Evolutionary conservation across 2,888 invertebrate species (phyloP), one percentile per base, ranked within the genome.

Genomic region (Tinea semifulvella): DNA sequence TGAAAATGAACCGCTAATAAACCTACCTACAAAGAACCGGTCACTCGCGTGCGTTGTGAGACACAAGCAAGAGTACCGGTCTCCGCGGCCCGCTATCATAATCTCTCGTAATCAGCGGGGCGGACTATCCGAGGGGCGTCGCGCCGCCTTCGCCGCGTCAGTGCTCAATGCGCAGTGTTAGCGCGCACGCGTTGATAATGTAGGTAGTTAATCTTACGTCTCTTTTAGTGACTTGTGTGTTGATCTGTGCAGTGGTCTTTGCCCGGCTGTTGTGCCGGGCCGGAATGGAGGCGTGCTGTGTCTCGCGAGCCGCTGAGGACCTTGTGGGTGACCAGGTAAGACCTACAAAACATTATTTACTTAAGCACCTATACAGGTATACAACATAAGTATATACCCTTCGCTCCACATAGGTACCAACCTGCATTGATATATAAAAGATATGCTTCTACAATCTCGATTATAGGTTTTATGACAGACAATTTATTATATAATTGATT

Each of bases 211-310:
- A 31, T 14, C 11, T 38, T 38, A 16, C 38, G 17, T 18, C 25
- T 17, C 13, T 38, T 38, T 38, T 38, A 18, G 38, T 38, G 38
- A 19, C 19, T 38, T 38, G 38, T 38, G 38, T 17, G 19, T 38
- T 38, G 31, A 31, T 31, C 31, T 31, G 40, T 40, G 40, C 22
- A 40, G 40, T 40, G 40, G 16, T 27, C 17, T 20, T 25, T 17
- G 42, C 62, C 70, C 68, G 65, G 68, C 68, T 58, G 54, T 56
- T 54, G 69, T 71, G 42, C 42, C 42, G 42, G 42, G 42, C 75
- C 75, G 76, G 76, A 56, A 79, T 79, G 79, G 79, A 79, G 75
- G 61, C 75, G 73, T 77, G 76, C 66, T 69, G 70, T 63, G 66
- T 70, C 61, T 65, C 68, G 67, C 67, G 62, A 66, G 65, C 69